Conservation (phyloP, 2,797 vertebrate genomes). For the Liparis tanakae region DNA sequence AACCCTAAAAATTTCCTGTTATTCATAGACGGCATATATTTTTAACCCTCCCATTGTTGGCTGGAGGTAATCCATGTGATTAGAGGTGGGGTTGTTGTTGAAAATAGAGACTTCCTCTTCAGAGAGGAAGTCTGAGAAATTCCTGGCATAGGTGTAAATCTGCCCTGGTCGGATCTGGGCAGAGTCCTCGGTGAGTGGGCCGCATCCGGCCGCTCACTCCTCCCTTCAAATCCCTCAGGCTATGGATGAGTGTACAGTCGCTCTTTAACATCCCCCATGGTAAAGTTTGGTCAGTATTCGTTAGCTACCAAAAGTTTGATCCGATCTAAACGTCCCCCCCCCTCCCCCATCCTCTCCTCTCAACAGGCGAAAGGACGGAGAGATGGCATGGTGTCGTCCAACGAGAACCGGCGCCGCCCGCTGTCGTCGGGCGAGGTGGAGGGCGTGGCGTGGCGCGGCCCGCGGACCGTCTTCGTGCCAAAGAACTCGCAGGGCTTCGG, state of each 20-base stretch:
- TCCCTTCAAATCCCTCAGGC: slow-evolving; percentile 11
- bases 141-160: slow-evolving; percentile 54
- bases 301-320: background rate
- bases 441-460: slow-evolving; percentile 82
- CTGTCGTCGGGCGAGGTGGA: slow-evolving; percentile 74
- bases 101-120: slow-evolving; percentile 48
- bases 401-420: slow-evolving; percentile 77
- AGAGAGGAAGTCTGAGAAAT: slow-evolving; percentile 55
- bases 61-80: slow-evolving; percentile 50
- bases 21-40: slow-evolving; percentile 55
- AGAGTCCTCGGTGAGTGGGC: slow-evolving; percentile 41
- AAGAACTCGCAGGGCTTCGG: slow-evolving; percentile 93
- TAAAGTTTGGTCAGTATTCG: background rate
- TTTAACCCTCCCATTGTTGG: slow-evolving; percentile 59
- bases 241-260: background rate
- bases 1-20: slow-evolving; percentile 56
- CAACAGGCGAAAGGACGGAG: slow-evolving; percentile 79
- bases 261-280: slow-evolving; percentile 1
- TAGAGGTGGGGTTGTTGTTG: slow-evolving; percentile 40
- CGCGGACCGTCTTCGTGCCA: slow-evolving; percentile 86
- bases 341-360: slow-evolving; percentile 15
- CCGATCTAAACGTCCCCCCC: slow-evolving; percentile 17
- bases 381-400: slow-evolving; percentile 85
- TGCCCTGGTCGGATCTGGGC: slow-evolving; percentile 29
- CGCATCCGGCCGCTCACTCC: slow-evolving; percentile 41